Conservation (phyloP, 2,888 invertebrate genomes). For the Azorinus chamasolen region DNA sequence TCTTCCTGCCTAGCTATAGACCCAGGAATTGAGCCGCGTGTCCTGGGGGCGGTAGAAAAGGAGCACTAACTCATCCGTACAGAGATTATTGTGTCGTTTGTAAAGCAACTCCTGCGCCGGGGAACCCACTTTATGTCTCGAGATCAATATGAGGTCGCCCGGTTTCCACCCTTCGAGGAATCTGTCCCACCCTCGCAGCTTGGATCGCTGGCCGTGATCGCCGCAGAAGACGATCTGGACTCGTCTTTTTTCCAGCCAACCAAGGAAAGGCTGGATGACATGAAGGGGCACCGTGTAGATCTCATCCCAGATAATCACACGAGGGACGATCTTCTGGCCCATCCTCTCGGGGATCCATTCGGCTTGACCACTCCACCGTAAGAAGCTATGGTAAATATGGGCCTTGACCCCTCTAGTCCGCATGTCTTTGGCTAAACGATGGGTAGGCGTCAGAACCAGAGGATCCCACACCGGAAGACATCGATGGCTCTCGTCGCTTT, state of each 20-base stretch:
- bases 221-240: conserved; percentile 2
- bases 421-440: conserved; percentile 10
- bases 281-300: background rate
- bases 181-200: background rate
- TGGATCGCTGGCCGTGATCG: conserved; percentile 1
- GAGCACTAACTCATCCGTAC: too few species aligned
- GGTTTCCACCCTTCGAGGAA: background rate
- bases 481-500: too few species aligned
- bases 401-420: background rate
- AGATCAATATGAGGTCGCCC: background rate
- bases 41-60: too few species aligned
- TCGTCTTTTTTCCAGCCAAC: background rate
- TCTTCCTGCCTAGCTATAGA: too few species aligned
- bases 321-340: background rate
- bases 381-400: background rate
- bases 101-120: background rate
- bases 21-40: too few species aligned
- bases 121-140: background rate
- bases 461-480: too few species aligned
- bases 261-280: background rate
- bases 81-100: too few species aligned
- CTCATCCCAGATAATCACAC: too few species aligned
- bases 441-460: too few species aligned
- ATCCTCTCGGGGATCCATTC: conserved; percentile 6
- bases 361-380: background rate